Evolutionary conservation across 2,113 vertebrate genomes (phyloP).

Genomic region (Campylomormyrus numenius): DNA sequence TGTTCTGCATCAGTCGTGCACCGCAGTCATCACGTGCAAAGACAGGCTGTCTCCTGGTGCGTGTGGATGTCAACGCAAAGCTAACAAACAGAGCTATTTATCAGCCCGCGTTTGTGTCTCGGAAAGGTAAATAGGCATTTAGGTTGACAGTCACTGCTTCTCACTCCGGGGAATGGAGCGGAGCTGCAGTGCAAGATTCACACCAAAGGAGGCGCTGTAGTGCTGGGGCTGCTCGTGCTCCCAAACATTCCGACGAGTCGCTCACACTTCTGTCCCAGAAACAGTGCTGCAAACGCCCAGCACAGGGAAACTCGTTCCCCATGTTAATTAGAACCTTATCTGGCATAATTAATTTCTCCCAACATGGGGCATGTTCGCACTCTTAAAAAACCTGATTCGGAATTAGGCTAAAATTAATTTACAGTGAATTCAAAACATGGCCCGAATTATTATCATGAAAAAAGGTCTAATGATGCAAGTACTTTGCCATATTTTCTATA

Average conservation of each 20-base stretch:
- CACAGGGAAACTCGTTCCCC: not conserved
- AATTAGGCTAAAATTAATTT: slow-evolving; percentile 15
- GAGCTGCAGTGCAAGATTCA: not conserved
- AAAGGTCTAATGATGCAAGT: not conserved
- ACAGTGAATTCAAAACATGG: not conserved
- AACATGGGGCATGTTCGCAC: not conserved
- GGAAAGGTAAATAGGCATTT: not conserved
- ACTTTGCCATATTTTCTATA: not conserved
- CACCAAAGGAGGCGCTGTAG: not conserved
- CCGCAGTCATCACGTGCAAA: not conserved
- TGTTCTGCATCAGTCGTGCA: not conserved
- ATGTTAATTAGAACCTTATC: slow-evolving; percentile 2
- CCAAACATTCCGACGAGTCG: not conserved
- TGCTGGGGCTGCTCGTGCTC: not conserved
- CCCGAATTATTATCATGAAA: not conserved
- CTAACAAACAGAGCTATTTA: not conserved
- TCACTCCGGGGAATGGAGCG: not conserved
- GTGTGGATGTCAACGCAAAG: not conserved
- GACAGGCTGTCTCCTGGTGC: not conserved
- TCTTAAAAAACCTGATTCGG: slow-evolving; percentile 1
- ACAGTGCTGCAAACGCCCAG: not conserved
- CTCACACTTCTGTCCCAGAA: not conserved
- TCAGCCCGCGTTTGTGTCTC: not conserved
- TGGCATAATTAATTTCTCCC: slow-evolving; percentile 7
- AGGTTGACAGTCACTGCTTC: not conserved